phyloP scores from a whole-genome alignment of 2,888 invertebrate genomes.

The Aspidiotus destructor region DNA sequence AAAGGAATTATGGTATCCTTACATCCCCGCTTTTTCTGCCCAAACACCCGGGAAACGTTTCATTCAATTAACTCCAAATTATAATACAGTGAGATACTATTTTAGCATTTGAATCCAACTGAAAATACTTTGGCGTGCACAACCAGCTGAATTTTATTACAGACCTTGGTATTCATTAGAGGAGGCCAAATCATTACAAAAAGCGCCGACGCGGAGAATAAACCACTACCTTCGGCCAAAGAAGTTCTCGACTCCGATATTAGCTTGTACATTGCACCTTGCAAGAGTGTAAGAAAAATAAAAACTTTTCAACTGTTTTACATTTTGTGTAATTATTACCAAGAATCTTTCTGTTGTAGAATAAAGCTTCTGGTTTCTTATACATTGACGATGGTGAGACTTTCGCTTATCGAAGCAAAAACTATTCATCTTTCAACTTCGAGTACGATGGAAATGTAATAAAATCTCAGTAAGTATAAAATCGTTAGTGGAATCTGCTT shows the following conservation, averaged over 20 bases:
- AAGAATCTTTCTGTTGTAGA: slow-evolving; percentile 40
- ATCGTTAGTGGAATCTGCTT: too few species aligned
- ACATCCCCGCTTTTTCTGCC: slow-evolving; percentile 50
- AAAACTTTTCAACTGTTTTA: too few species aligned
- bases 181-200: slow-evolving; percentile 78
- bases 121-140: too few species aligned
- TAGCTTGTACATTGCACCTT: slow-evolving; percentile 48
- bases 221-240: slow-evolving; percentile 72
- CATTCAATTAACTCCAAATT: too few species aligned
- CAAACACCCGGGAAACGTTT: too few species aligned
- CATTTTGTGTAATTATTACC: too few species aligned
- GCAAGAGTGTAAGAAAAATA: neutral
- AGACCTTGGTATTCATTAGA: slow-evolving; percentile 63
- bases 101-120: too few species aligned
- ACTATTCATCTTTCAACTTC: slow-evolving; percentile 60
- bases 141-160: too few species aligned
- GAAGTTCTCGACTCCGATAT: slow-evolving; percentile 86
- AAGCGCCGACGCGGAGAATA: slow-evolving; percentile 61
- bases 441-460: slow-evolving; percentile 34
- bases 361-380: slow-evolving; percentile 63
- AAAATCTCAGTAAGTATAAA: neutral
- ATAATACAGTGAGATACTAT: too few species aligned
- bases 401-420: slow-evolving; percentile 64
- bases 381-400: slow-evolving; percentile 88
- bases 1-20: slow-evolving; percentile 41